phyloP scores from a whole-genome alignment of 1,140 invertebrate species.

The Kradibia gibbosae region DNA sequence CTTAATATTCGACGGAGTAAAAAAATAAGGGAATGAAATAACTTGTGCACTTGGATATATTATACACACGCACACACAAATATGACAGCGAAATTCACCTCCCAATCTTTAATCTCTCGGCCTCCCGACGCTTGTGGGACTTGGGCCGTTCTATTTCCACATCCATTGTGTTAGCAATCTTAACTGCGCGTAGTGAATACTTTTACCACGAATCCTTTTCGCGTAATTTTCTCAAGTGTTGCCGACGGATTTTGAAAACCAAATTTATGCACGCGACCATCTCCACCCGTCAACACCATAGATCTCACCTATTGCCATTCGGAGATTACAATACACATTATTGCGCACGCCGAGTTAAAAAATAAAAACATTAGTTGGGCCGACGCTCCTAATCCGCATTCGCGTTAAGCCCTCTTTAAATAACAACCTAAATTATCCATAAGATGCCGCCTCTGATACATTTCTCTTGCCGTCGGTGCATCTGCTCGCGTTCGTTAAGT shows the following conservation, averaged over 20 bases:
- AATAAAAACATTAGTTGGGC: not conserved
- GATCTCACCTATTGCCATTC: not conserved
- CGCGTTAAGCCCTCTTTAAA: no score
- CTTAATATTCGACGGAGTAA: not conserved
- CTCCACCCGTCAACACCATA: not conserved
- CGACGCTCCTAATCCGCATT: not conserved
- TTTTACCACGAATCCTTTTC: constrained; percentile 7
- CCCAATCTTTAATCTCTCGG: constrained; percentile 41
- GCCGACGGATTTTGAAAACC: constrained; percentile 37
- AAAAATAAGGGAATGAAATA: constrained; percentile 1
- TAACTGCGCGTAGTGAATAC: not conserved
- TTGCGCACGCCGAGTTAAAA: not conserved
- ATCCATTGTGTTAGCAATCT: constrained; percentile 47
- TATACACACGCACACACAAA: not conserved
- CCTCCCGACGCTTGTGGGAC: constrained; percentile 37
- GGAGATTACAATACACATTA: not conserved
- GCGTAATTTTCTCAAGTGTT: constrained; percentile 14
- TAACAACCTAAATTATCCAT: no score
- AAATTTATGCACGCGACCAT: constrained; percentile 24
- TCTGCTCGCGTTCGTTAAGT: no score
- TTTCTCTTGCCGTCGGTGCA: no score
- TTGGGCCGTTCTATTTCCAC: constrained; percentile 36
- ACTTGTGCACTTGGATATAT: not conserved
- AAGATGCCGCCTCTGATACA: no score
- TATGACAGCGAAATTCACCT: constrained; percentile 40